Evolutionary conservation across 2,888 invertebrate genomes (phyloP), one percentile per base, ranked within the genome.

Genomic region (Papilio protenor): DNA sequence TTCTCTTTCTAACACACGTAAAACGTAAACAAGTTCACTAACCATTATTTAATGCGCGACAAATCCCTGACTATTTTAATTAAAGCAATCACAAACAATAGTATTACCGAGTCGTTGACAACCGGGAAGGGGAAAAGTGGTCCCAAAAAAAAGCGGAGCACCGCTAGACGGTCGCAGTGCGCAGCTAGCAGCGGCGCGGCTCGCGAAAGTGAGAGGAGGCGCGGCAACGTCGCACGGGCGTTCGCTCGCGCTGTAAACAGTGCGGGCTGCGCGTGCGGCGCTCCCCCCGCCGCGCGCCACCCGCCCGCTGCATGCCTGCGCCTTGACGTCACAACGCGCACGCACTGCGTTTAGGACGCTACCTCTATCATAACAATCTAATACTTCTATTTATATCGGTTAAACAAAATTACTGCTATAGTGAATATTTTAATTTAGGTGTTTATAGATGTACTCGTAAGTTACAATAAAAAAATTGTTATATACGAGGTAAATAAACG

Each of bases 181-280:
- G 80, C 85, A 87, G 81, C 55, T 79, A 85, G 87, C 83, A 70
- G 80, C 79, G 88, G 76, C 57, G 80, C 85, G 87, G 82, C 85
- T 89, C 92, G 93, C 92, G 94, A 94, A 94, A 94, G 94, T 94
- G 94, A 94, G 94, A 93, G 93, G 94, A 92, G 89, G 90, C 92
- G 87, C 89, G 94, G 94, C 94, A 94, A 93, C 95, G 85, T 84
- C 89, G 91, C 90, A 84, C 93, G 93, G 92, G 89, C 90, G 92
- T 91, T 91, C 90, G 84, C 93, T 92, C 92, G 89, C 90, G 92
- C 91, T 91, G 92, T 93, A 94, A 94, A 94, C 93, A 94, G 92
- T 93, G 89, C 87, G 88, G 84, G 91, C 92, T 94, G 94, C 93
- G 92, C 92, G 92, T 92, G 87, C 82, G 84, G 85, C 87, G 87